Base-by-base conservation (phyloP, 2,113 vertebrate species). In the Albula glossodonta region DNA sequence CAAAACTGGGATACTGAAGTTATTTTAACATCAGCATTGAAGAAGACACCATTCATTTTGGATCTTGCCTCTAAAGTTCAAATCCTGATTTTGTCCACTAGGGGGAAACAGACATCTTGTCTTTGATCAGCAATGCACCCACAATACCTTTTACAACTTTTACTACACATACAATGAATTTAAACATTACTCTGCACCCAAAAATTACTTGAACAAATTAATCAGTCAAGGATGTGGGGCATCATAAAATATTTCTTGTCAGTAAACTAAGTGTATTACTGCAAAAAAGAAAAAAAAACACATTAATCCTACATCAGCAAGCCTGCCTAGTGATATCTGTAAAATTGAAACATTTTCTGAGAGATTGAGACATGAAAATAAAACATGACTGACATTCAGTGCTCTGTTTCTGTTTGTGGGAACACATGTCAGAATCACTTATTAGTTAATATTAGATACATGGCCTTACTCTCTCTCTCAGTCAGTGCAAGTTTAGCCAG, bases 41-140 rank as follows among this genome's bases (percentile, higher is more conserved):
- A 56, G 6, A 12, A 56, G 53, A 56, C 6, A 56, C 53, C 31
- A 10, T 2, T 31, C 70, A 70, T 19, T n/a, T 70, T 31, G n/a
- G 70, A 74, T 74, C 22, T 22, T 10, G n/a, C 8, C n/a, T 74
- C n/a, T n/a, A 4, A 31, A 5, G 70, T 74, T 74, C 22, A 22
- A 74, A 31, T 41, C 9, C 70, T 74, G n/a, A 56, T 31, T 8
- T 5, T 79, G 84, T 22, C 84, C 84, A 85, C 74, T 80, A 85
- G 84, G 84, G 51, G 84, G 84, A 56, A 53, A 11, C 77, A 60
- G 49, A 7, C 41, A 17, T 57, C 84, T 79, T 52, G 52, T 49
- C 31, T 51, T 19, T 74, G 50, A 19, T 74, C 5, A 19, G 9
- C 50, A 6, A 25, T 53, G 15, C 25, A 4, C 22, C 48, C 50